Conservation (phyloP, 2,797 vertebrate species). For the Pachyuromys duprasi region DNA sequence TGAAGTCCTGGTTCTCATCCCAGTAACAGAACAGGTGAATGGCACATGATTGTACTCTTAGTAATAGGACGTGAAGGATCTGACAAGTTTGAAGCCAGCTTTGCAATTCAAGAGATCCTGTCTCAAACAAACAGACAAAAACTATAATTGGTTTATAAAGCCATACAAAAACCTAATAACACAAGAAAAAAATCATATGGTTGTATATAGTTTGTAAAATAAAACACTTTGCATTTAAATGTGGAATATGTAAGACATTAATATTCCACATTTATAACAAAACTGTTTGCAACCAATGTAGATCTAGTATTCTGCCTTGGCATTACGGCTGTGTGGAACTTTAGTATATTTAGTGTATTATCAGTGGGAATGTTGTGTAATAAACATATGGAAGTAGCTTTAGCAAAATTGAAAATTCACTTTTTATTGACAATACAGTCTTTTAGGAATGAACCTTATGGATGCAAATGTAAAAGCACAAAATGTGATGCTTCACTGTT, state of each 20-base stretch:
- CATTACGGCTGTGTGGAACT: not conserved
- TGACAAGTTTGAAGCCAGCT: not conserved
- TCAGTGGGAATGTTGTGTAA: not conserved
- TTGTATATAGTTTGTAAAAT: not conserved
- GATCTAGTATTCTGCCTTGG: not conserved
- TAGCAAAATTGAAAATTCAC: slow-evolving; percentile 1
- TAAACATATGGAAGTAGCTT: not conserved
- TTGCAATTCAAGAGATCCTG: not conserved
- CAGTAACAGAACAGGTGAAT: not conserved
- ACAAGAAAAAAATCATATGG: not conserved
- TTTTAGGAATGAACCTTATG: not conserved
- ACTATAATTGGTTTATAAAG: not conserved
- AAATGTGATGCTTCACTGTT: not conserved
- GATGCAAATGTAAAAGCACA: not conserved
- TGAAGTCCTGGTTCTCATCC: not conserved
- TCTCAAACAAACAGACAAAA: not conserved
- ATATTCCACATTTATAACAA: not conserved
- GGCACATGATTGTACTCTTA: not conserved
- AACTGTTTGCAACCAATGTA: not conserved
- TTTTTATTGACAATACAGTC: not conserved
- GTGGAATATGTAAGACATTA: not conserved
- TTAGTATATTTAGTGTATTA: not conserved
- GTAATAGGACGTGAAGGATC: not conserved
- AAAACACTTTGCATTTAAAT: not conserved
- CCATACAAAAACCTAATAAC: not conserved